Conservation (phyloP, 2,888 invertebrate genomes). For the Caenorhabditis sp. region DNA sequence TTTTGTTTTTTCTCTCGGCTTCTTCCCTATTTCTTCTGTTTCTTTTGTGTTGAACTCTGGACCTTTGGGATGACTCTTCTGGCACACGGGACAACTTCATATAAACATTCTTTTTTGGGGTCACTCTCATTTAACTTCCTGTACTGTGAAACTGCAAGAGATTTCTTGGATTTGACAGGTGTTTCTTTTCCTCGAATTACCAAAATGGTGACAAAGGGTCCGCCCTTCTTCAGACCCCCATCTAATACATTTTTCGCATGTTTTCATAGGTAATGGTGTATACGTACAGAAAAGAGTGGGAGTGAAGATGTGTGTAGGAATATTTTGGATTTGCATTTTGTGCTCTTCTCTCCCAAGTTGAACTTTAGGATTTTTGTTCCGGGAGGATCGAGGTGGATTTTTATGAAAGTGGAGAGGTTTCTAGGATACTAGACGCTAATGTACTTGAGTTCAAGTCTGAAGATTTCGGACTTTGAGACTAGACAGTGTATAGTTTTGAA, state of each 20-base stretch:
- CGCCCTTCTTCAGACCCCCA: constrained; percentile 27
- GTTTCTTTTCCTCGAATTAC: too few species aligned
- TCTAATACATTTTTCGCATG: constrained; percentile 15
- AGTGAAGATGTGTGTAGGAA: background rate
- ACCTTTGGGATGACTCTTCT: constrained; percentile 26
- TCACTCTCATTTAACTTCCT: background rate
- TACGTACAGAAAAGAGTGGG: constrained; percentile 14
- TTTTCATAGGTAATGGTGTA: background rate
- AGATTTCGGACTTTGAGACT: background rate
- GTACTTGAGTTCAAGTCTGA: background rate
- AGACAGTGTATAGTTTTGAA: constrained; percentile 6
- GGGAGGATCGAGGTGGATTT: background rate
- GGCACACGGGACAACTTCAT: constrained; percentile 10
- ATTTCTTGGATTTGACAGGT: too few species aligned
- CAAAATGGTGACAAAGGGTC: too few species aligned
- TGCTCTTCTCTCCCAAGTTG: background rate
- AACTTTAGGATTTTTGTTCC: constrained; percentile 20
- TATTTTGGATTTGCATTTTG: constrained; percentile 21
- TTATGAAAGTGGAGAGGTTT: background rate
- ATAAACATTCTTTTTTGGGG: constrained; percentile 37
- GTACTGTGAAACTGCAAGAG: background rate
- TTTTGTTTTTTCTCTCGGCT: constrained; percentile 24
- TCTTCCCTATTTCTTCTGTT: constrained; percentile 4
- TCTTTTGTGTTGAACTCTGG: constrained; percentile 45
- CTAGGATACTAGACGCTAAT: background rate